Conservation (phyloP, 2,888 invertebrate species). For the Drosophila kuntzei region DNA sequence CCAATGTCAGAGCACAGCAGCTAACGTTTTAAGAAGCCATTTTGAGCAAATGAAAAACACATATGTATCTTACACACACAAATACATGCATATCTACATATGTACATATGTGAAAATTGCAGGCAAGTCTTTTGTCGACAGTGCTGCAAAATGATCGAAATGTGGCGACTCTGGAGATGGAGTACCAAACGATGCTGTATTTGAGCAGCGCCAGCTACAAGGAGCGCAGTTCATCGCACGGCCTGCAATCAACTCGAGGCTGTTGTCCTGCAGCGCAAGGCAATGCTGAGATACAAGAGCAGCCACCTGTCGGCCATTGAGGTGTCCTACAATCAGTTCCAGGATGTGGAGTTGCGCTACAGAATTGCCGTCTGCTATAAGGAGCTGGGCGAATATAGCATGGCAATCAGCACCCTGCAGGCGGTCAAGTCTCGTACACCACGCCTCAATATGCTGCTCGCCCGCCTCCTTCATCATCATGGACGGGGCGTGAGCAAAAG, state of each 20-base stretch:
- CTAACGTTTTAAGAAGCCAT: conserved; percentile 6
- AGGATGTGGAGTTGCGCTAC: conserved; percentile 90
- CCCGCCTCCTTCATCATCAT: conserved; percentile 90
- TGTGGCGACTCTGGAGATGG: conserved; percentile 86
- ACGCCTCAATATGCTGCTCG: conserved; percentile 92
- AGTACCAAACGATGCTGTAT: conserved; percentile 89
- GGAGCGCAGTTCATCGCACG: conserved; percentile 88
- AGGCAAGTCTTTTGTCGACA: conserved; percentile 89
- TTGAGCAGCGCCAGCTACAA: conserved; percentile 90
- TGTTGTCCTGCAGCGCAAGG: conserved; percentile 86
- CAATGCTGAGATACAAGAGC: conserved; percentile 79
- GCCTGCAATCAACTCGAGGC: conserved; percentile 88
- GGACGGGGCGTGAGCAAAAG: conserved; percentile 88
- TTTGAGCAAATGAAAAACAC: conserved; percentile 9
- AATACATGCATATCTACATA: not conserved
- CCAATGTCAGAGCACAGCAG: conserved; percentile 1
- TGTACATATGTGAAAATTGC: conserved; percentile 53
- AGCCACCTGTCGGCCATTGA: conserved; percentile 75
- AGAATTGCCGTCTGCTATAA: conserved; percentile 89
- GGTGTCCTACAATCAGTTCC: conserved; percentile 78
- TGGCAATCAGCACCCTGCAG: conserved; percentile 85
- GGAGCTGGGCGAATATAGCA: conserved; percentile 88
- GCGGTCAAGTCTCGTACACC: conserved; percentile 88
- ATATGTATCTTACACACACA: not conserved
- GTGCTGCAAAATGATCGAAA: conserved; percentile 88